Percentiles rank a stretch among this genome's conserved stretches.
phyloP scores from a whole-genome alignment of 1,140 invertebrate genomes.

The Drosophila lacertosa region DNA sequence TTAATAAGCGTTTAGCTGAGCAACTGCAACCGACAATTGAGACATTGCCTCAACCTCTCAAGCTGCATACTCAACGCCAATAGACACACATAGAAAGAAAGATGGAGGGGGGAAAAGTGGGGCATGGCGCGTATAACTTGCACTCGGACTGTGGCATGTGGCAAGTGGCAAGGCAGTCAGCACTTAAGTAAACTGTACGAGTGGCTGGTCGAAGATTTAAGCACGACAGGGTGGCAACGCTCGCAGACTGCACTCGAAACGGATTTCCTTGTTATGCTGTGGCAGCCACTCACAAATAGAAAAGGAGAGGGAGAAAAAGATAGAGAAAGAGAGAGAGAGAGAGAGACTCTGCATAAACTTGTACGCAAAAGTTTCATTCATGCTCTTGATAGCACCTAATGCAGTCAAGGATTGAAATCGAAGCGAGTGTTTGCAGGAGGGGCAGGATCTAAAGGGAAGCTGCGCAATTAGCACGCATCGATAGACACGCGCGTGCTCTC shows the following conservation, averaged over 20 bases:
- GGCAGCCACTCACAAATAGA: constrained; percentile 12
- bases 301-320: constrained; percentile 1
- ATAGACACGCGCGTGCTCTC: constrained; percentile 76
- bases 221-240: constrained; percentile 1
- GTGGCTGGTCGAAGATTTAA: constrained; percentile 24
- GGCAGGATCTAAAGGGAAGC: constrained; percentile 22
- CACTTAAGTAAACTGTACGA: constrained; percentile 37
- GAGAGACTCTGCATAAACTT: constrained; percentile 29
- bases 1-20: constrained; percentile 7
- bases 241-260: constrained; percentile 53
- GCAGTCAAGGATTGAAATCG: constrained; percentile 49
- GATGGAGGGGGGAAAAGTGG: background rate
- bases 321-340: background rate
- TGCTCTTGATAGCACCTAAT: constrained; percentile 54
- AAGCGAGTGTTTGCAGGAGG: constrained; percentile 2
- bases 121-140: constrained; percentile 10
- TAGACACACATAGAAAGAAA: constrained; percentile 17
- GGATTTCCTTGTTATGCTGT: constrained; percentile 74
- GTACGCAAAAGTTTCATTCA: constrained; percentile 45
- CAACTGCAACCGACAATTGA: constrained; percentile 27
- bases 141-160: constrained; percentile 25
- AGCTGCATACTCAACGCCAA: constrained; percentile 54
- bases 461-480: constrained; percentile 79
- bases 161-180: constrained; percentile 27
- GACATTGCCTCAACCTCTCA: constrained; percentile 19